These are phyloP conservation scores for Orthonevra nobilis DNA, from an alignment of 2,888 invertebrate genomes.

Conservation along the genomic window DNA sequence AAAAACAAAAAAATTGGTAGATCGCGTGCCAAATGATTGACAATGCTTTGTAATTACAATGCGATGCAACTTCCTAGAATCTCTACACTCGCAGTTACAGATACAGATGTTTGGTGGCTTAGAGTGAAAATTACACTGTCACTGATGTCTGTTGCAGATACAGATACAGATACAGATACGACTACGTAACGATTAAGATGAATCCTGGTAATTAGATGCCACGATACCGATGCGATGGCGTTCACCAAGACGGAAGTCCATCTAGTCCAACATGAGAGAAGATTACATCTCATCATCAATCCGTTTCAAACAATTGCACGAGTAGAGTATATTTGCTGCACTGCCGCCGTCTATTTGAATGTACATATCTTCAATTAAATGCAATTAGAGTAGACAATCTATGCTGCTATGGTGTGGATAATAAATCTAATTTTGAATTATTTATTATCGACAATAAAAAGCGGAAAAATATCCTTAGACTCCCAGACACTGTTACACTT, in stretches of 20 bases:
- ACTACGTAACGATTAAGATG: conserved; percentile 44
- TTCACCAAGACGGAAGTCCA: conserved; percentile 64
- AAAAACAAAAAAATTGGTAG: conserved; percentile 27
- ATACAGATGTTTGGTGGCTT: conserved; percentile 35
- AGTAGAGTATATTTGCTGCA: neutral
- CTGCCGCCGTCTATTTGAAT: conserved; percentile 36
- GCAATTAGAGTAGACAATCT: conserved; percentile 66
- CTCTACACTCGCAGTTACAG: conserved; percentile 8
- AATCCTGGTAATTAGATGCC: conserved; percentile 70
- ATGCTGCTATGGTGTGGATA: conserved; percentile 46
- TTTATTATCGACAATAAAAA: conserved; percentile 68
- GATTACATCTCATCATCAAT: conserved; percentile 70
- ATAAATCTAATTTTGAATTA: conserved; percentile 70
- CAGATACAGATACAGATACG: neutral
- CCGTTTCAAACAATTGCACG: conserved; percentile 66
- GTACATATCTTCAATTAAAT: conserved; percentile 71
- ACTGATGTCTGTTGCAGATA: conserved; percentile 46
- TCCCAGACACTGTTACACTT: neutral
- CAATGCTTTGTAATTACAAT: conserved; percentile 66
- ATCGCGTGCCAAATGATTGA: conserved; percentile 69
- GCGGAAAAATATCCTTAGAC: conserved; percentile 40
- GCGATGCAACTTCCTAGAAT: conserved; percentile 58
- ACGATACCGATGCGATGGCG: conserved; percentile 64
- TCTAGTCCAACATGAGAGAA: conserved; percentile 40
- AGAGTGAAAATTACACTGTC: conserved; percentile 69